Percentiles rank a stretch among this genome's conserved stretches.
Evolutionary conservation across 2,113 vertebrate genomes (phyloP).

Genomic region (Aplodontia rufa): DNA sequence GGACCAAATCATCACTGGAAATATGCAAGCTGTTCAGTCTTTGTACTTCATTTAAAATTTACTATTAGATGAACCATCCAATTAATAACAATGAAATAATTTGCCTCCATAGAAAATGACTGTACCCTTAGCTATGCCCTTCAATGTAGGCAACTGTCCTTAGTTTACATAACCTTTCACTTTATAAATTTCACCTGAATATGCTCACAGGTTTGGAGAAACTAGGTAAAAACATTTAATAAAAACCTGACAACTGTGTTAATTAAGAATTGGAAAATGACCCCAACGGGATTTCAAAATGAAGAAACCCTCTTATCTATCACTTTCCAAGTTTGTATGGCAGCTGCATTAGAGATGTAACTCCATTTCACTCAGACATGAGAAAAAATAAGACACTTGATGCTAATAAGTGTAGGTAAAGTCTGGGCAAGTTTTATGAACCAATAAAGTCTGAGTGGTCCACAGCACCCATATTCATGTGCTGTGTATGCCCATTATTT

Average conservation of each 20-base stretch:
- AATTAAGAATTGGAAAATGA: not conserved
- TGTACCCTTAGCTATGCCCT: not conserved
- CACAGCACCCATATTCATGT: not conserved
- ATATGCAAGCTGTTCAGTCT: not conserved
- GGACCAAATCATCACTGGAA: not conserved
- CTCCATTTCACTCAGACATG: not conserved
- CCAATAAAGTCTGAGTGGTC: not conserved
- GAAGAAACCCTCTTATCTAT: not conserved
- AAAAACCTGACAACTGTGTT: not conserved
- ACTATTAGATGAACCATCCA: not conserved
- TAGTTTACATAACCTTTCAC: not conserved
- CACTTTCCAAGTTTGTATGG: not conserved
- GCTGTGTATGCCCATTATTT: not conserved
- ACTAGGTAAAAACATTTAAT: conserved; percentile 28
- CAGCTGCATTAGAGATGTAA: not conserved
- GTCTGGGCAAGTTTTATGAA: not conserved
- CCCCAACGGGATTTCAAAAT: not conserved
- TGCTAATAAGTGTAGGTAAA: not conserved
- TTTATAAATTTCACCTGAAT: not conserved
- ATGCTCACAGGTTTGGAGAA: not conserved
- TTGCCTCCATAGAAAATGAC: not conserved
- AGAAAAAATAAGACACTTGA: not conserved
- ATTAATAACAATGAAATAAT: not conserved
- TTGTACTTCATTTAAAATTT: not conserved
- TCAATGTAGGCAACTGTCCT: not conserved